Conservation (phyloP, 2,797 vertebrate genomes). For the Danio kyathit region DNA sequence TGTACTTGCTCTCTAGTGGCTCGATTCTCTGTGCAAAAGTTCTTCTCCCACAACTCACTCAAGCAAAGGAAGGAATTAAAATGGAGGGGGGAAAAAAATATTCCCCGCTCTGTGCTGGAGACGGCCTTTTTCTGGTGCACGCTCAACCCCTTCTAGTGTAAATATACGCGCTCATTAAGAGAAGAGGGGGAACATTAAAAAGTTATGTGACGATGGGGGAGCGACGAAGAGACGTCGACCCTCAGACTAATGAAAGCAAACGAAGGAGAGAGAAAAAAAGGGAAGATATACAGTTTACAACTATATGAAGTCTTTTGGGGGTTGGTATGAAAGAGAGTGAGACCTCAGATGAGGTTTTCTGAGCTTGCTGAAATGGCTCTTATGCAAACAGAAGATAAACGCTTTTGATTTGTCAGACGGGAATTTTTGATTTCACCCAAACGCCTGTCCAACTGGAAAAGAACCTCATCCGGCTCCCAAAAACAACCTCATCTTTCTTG, state of each 20-base stretch:
- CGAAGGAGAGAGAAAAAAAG: conserved; percentile 45
- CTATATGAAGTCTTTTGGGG: conserved; percentile 37
- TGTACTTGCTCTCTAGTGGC: conserved; percentile 34
- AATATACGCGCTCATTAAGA: conserved; percentile 83
- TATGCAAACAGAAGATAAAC: conserved; percentile 39
- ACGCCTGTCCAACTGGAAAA: conserved; percentile 14
- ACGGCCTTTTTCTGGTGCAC: conserved; percentile 69
- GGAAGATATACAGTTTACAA: conserved; percentile 23
- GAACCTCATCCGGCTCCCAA: background rate
- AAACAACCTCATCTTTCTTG: background rate
- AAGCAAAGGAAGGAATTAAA: conserved; percentile 66
- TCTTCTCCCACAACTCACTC: conserved; percentile 44
- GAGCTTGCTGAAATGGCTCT: conserved; percentile 21
- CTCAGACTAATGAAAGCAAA: conserved; percentile 71
- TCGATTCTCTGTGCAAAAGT: conserved; percentile 24
- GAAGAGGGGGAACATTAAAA: conserved; percentile 78
- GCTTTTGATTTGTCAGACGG: conserved; percentile 2
- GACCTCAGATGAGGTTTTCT: conserved; percentile 22
- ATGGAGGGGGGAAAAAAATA: conserved; percentile 70
- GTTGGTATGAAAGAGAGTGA: conserved; percentile 19
- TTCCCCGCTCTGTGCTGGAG: conserved; percentile 67
- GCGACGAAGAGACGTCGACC: conserved; percentile 72
- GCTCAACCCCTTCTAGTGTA: conserved; percentile 75
- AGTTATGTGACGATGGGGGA: conserved; percentile 76
- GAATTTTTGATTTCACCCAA: conserved; percentile 24